phyloP scores from a whole-genome alignment of 2,797 vertebrate species.

The Cuniculus paca region DNA sequence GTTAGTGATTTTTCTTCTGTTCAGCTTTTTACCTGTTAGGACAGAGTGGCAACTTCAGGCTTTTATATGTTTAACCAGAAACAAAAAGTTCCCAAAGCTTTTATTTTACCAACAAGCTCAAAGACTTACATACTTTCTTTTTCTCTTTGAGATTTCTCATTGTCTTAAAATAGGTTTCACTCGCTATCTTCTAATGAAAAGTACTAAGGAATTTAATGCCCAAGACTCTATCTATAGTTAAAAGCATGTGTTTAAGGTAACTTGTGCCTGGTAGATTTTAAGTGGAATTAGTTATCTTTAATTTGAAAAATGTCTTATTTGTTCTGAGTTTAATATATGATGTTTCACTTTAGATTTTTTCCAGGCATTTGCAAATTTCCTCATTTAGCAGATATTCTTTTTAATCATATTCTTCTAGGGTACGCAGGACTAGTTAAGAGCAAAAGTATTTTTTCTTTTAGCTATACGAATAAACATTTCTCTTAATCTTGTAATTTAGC shows the following conservation, averaged over 20 bases:
- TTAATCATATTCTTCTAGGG: background rate
- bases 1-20: background rate
- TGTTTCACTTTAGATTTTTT: background rate
- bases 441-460: constrained; percentile 43
- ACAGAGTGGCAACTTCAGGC: background rate
- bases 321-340: constrained; percentile 37
- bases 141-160: constrained; percentile 22
- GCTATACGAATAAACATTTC: background rate
- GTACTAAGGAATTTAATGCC: constrained; percentile 49
- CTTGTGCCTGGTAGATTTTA: background rate
- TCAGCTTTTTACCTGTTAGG: background rate
- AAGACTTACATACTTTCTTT: background rate
- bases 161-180: constrained; percentile 48
- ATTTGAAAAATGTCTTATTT: constrained; percentile 25
- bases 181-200: constrained; percentile 38
- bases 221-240: background rate
- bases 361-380: constrained; percentile 31
- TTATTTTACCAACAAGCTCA: constrained; percentile 9
- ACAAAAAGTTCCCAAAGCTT: background rate
- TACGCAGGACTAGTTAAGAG: background rate
- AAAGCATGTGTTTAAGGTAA: background rate
- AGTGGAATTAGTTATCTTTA: constrained; percentile 55
- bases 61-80: background rate
- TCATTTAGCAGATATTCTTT: background rate
- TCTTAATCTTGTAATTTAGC: background rate